These are phyloP conservation scores for Tinea trinotella DNA, from an alignment of 2,888 invertebrate genomes.

Conservation along the genomic window DNA sequence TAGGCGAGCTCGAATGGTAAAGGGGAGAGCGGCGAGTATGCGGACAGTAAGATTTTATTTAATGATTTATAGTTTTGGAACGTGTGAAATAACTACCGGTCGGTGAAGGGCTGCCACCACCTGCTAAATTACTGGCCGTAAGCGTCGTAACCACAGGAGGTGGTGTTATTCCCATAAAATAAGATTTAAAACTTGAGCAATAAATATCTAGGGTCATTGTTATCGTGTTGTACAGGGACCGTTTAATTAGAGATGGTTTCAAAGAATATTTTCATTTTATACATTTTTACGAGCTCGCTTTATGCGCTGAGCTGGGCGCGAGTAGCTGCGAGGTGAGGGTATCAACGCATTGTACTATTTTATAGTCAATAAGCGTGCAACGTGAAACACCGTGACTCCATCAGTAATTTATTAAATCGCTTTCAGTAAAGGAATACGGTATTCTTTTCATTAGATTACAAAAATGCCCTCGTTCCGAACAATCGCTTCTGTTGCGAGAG, in stretches of 20 bases:
- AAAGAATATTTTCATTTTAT: conserved; percentile 1
- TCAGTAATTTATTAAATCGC: not conserved
- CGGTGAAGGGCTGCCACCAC: conserved; percentile 19
- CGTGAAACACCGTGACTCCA: not conserved
- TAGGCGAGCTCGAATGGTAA: not conserved
- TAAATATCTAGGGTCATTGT: conserved; percentile 27
- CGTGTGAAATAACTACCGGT: conserved; percentile 10
- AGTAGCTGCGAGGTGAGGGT: not conserved
- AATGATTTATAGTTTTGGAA: conserved; percentile 14
- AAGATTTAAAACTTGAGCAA: conserved; percentile 46
- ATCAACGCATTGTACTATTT: not conserved
- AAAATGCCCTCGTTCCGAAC: not conserved
- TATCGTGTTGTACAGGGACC: conserved; percentile 12
- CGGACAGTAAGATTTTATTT: not conserved
- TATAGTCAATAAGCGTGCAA: conserved; percentile 1
- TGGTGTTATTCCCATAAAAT: conserved; percentile 59
- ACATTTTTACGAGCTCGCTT: conserved; percentile 8
- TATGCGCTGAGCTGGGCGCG: not conserved
- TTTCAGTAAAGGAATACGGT: not conserved
- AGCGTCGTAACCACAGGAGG: conserved; percentile 18
- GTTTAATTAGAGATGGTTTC: conserved; percentile 19
- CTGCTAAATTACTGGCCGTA: conserved; percentile 20
- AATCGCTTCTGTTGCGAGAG: not conserved
- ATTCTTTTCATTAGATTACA: not conserved
- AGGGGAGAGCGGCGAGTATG: not conserved